Percentiles rank a stretch among this genome's conserved stretches.
Conservation (phyloP, 2,888 invertebrate species). For the Drosophila rubida region DNA sequence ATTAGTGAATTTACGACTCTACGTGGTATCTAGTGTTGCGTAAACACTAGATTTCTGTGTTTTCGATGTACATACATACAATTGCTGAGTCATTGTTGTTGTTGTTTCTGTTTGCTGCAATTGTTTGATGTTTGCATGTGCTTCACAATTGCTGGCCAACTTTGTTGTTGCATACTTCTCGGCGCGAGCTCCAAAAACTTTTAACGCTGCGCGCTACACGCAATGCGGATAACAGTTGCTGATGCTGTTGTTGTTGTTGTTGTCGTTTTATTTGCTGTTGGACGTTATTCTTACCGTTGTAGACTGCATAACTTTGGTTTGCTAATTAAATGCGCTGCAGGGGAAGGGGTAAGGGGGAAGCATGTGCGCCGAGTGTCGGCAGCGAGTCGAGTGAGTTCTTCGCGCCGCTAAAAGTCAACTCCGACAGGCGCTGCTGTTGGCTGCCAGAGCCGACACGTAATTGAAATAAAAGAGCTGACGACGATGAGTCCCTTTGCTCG, state of each 20-base stretch:
- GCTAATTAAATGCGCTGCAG: slow-evolving; percentile 52
- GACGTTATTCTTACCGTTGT: slow-evolving; percentile 14
- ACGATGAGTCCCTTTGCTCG: slow-evolving; percentile 16
- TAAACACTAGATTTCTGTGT: too few species aligned
- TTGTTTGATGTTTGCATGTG: slow-evolving; percentile 10
- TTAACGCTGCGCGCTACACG: neutral
- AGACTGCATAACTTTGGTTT: slow-evolving; percentile 38
- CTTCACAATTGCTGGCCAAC: slow-evolving; percentile 7
- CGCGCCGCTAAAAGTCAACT: slow-evolving; percentile 11
- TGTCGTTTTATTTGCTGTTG: slow-evolving; percentile 6
- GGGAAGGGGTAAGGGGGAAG: neutral
- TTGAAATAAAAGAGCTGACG: slow-evolving; percentile 56
- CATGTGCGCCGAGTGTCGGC: slow-evolving; percentile 10
- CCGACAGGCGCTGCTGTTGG: neutral
- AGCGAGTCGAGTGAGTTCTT: slow-evolving; percentile 15
- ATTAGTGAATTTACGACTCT: too few species aligned
- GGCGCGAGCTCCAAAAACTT: slow-evolving; percentile 18
- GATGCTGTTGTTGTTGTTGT: neutral
- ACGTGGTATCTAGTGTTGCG: too few species aligned
- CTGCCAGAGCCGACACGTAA: slow-evolving; percentile 42
- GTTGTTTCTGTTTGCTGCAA: neutral
- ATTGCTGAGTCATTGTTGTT: neutral
- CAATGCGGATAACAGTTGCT: neutral
- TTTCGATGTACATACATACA: neutral
- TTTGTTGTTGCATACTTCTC: slow-evolving; percentile 19